Conservation (phyloP, 2,888 invertebrate species). For the Poecilus cupreus region DNA sequence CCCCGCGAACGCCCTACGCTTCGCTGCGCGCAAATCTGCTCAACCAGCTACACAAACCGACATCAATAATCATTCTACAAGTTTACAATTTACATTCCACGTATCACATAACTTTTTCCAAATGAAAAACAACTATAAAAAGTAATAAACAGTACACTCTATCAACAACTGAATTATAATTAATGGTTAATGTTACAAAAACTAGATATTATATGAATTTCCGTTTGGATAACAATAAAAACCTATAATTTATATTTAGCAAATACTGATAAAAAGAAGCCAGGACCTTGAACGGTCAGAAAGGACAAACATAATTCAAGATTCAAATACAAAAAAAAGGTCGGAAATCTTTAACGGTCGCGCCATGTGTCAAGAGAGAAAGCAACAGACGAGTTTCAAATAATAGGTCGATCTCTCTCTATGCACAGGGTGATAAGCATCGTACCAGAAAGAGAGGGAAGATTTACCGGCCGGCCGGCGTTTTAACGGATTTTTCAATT, state of each 20-base stretch:
- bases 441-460: conserved; percentile 10
- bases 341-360: conserved; percentile 33
- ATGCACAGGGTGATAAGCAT: conserved; percentile 32
- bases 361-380: conserved; percentile 50
- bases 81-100: not conserved
- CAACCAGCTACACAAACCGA: conserved; percentile 1
- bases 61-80: not conserved
- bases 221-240: not conserved
- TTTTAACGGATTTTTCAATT: conserved; percentile 55
- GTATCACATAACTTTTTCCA: not conserved
- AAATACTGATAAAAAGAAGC: not conserved
- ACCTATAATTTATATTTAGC: not conserved
- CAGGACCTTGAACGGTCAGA: conserved; percentile 3
- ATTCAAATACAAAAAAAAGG: conserved; percentile 21
- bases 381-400: conserved; percentile 47
- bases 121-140: not conserved
- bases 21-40: conserved; percentile 6
- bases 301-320: conserved; percentile 1
- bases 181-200: not conserved
- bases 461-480: conserved; percentile 52
- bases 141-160: not conserved
- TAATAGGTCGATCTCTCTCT: conserved; percentile 49
- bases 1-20: conserved; percentile 50
- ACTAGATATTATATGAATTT: not conserved
- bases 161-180: no score